phyloP scores from a whole-genome alignment of 1,140 invertebrate species.

The Brachionus rubens region DNA sequence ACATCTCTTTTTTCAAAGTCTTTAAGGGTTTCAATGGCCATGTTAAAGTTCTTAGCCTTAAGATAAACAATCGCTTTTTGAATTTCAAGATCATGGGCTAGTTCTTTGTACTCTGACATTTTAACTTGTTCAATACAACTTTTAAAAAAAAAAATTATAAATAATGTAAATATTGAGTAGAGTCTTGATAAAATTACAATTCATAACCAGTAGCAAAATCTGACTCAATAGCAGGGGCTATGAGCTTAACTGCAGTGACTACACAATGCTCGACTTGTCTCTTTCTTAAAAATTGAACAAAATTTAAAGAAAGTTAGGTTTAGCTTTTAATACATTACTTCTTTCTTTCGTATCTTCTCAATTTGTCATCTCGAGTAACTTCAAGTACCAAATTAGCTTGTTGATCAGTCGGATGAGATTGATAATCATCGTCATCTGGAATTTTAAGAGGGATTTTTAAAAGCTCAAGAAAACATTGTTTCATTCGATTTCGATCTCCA shows the following conservation, averaged over 20 bases:
- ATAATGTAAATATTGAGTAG: too few relatives aligned
- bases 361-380: conserved; percentile 74
- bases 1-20: conserved; percentile 80
- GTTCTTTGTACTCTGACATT: conserved; percentile 70
- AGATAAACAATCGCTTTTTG: conserved; percentile 87
- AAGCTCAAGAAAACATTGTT: conserved; percentile 81
- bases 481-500: conserved; percentile 88
- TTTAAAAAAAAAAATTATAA: not conserved
- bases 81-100: conserved; percentile 85
- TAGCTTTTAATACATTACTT: too few relatives aligned
- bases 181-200: too few relatives aligned
- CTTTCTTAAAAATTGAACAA: conserved; percentile 61
- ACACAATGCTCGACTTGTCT: conserved; percentile 78
- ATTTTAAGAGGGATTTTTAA: conserved; percentile 79
- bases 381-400: conserved; percentile 71
- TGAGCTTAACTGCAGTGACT: conserved; percentile 83
- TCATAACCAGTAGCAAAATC: conserved; percentile 72
- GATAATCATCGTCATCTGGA: conserved; percentile 77
- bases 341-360: conserved; percentile 73
- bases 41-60: conserved; percentile 47
- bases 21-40: conserved; percentile 78
- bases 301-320: too few relatives aligned
- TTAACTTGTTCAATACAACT: conserved; percentile 68
- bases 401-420: conserved; percentile 64
- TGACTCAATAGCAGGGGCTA: conserved; percentile 77